These are phyloP conservation scores for Erythrocebus patas DNA, from an alignment of 2,113 vertebrate species.

Conservation along the genomic window DNA sequence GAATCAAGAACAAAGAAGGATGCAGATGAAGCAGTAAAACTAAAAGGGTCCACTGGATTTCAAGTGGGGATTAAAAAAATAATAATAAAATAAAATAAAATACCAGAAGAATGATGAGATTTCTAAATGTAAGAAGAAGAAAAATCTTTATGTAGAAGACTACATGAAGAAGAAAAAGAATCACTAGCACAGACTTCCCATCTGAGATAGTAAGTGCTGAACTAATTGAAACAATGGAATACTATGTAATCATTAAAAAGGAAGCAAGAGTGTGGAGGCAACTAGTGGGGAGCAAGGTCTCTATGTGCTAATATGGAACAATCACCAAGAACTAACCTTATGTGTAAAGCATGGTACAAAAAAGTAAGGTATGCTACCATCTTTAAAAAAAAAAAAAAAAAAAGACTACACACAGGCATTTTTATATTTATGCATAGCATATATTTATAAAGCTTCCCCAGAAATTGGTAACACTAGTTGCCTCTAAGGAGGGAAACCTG, in stretches of 20 bases:
- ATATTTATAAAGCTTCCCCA: background rate
- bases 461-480: background rate
- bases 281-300: background rate
- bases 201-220: background rate
- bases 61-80: background rate
- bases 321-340: background rate
- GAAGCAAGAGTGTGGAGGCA: background rate
- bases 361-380: background rate
- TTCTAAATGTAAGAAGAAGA: background rate
- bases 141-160: background rate
- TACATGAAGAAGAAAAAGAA: background rate
- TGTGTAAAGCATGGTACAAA: background rate
- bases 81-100: background rate
- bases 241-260: background rate
- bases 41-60: background rate
- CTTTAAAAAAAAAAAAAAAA: background rate
- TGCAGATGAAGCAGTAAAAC: background rate
- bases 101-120: background rate
- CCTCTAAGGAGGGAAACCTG: background rate
- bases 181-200: background rate
- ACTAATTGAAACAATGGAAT: background rate
- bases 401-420: background rate
- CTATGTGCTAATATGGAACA: background rate
- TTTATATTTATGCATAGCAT: background rate
- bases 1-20: background rate